Evolutionary conservation across 2,888 invertebrate species (phyloP).

Genomic region (Spilarctia lutea): DNA sequence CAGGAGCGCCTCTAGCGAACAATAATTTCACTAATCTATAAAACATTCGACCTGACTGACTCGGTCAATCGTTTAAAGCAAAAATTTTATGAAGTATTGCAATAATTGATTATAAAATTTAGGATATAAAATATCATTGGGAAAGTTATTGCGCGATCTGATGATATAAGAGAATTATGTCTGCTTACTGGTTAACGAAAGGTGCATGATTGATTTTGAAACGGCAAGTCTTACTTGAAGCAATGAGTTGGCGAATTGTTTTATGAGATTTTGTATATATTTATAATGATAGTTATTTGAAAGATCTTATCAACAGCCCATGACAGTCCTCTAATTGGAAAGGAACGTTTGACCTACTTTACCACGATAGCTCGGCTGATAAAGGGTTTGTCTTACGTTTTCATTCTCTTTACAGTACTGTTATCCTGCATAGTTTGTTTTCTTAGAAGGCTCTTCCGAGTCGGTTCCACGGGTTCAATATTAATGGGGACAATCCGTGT

Average conservation of each 20-base stretch:
- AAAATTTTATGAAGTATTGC: not conserved
- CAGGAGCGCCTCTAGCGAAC: not conserved
- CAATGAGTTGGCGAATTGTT: not conserved
- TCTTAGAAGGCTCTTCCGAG: too few species aligned
- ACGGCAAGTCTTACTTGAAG: slow-evolving; percentile 8
- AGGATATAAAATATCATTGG: not conserved
- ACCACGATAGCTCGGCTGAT: too few species aligned
- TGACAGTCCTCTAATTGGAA: too few species aligned
- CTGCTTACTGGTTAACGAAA: not conserved
- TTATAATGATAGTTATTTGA: too few species aligned
- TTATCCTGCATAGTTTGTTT: too few species aligned
- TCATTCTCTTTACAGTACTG: too few species aligned
- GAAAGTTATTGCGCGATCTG: slow-evolving; percentile 11
- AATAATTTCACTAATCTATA: not conserved
- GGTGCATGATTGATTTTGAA: slow-evolving; percentile 11
- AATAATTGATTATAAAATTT: slow-evolving; percentile 15
- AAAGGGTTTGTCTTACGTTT: too few species aligned
- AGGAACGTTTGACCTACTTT: too few species aligned
- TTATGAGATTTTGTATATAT: not conserved
- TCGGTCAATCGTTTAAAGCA: not conserved
- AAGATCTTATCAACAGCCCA: too few species aligned
- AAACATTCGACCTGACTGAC: not conserved
- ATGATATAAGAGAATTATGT: slow-evolving; percentile 15
- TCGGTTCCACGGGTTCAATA: too few species aligned
- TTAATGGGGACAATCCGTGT: too few species aligned